Percentiles rank a stretch among this genome's conserved stretches.
Evolutionary conservation across 2,113 vertebrate species (phyloP).

Genomic region (Protomyctophum bolini): DNA sequence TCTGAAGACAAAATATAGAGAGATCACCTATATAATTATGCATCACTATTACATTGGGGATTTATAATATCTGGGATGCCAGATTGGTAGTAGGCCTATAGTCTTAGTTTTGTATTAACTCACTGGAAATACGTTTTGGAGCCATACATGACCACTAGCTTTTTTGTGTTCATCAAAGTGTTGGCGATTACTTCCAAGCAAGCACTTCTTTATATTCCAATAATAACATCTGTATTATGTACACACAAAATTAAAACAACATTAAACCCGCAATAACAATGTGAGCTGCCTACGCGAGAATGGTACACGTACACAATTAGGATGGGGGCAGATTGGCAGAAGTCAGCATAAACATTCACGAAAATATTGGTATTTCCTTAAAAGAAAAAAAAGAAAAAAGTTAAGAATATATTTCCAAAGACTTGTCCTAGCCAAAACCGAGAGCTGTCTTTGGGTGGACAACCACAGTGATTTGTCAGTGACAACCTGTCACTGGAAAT

Average conservation of each 20-base stretch:
- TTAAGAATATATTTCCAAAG: constrained; percentile 14
- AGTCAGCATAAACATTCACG: constrained; percentile 54
- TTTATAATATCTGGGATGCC: neutral
- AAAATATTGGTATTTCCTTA: constrained; percentile 56
- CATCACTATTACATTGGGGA: neutral
- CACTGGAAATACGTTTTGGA: constrained; percentile 8
- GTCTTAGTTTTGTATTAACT: neutral
- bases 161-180: constrained; percentile 5
- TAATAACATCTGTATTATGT: constrained; percentile 70
- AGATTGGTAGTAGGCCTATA: constrained; percentile 17
- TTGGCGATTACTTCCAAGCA: constrained; percentile 55
- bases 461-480: neutral
- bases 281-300: constrained; percentile 49
- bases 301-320: constrained; percentile 53
- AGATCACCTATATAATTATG: no score
- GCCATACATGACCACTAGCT: constrained; percentile 5
- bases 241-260: constrained; percentile 46
- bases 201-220: constrained; percentile 61
- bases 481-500: neutral
- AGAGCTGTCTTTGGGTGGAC: neutral
- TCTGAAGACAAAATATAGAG: neutral
- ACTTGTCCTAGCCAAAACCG: neutral
- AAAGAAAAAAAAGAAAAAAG: constrained; percentile 34
- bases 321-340: constrained; percentile 11
- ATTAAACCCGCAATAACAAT: constrained; percentile 17